A percentile compares a stretch with the other conserved stretches of the same genome.
These are phyloP conservation scores for Tetramorium bicarinatum DNA, from an alignment of 2,888 invertebrate species.

Conservation along the genomic window DNA sequence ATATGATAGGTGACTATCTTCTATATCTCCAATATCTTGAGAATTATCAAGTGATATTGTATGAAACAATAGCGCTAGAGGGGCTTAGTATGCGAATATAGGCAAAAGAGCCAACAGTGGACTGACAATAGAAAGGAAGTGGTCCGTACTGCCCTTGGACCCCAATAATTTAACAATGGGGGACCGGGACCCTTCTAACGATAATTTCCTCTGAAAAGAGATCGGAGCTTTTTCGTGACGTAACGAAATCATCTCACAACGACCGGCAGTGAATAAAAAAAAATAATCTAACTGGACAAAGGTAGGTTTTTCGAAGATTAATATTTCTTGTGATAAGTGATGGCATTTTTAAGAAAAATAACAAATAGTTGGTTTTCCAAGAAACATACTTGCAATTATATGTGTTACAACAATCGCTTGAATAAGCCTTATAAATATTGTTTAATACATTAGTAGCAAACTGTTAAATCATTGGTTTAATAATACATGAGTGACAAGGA, in stretches of 20 bases:
- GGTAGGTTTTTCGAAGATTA: neutral
- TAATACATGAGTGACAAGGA: neutral
- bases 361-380: neutral
- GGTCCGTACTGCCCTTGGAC: constrained; percentile 60
- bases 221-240: constrained; percentile 48
- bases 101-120: constrained; percentile 1
- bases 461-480: neutral
- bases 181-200: constrained; percentile 44
- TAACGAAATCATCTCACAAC: constrained; percentile 54
- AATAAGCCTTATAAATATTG: neutral
- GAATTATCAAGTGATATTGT: constrained; percentile 15
- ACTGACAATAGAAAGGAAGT: constrained; percentile 58
- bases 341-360: neutral
- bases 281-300: neutral
- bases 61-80: neutral
- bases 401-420: neutral
- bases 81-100: constrained; percentile 28
- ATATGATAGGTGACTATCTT: neutral
- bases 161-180: constrained; percentile 62
- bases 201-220: constrained; percentile 60
- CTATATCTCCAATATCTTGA: neutral
- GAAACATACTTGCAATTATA: neutral
- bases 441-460: neutral
- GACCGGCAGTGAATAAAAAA: neutral
- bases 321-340: neutral